Base-by-base conservation (phyloP, 2,113 vertebrate genomes). In the Hypanus sabinus region DNA sequence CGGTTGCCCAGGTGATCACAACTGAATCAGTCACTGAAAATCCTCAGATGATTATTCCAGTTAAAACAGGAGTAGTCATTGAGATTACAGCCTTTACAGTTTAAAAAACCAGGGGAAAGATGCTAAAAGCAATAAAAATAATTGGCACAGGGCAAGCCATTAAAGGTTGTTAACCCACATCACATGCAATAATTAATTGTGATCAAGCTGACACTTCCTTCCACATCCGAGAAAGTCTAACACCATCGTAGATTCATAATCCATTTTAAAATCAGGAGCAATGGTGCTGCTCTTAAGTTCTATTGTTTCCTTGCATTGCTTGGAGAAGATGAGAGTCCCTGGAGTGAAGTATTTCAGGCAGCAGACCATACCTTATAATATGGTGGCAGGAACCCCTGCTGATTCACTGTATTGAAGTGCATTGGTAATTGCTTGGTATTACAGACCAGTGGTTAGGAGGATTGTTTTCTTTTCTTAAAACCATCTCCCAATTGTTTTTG, bases 191-290 rank as follows among this genome's bases (percentile, higher is more conserved):
- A 73, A 73, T 93, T 70, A 93, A 93, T 73, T 93, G 30, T 73
- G 27, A 73, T 55, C 83, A 93, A 38, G 27, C 70, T 75, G 91
- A 75, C 70, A 65, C 7, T 36, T 62, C 22, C 62, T 68, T 68
- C n/a, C 10, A n/a, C 36, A 55, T 38, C 70, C 73, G 33, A 71
- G 90, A 71, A 71, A 71, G 68, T 6, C 5, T 4, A 22, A 24
- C 4, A 70, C 70, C 73, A 70, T 22, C 24, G 22, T 73, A 93
- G 73, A 93, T 93, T 93, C 38, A 93, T 33, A 73, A 20, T 93
- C 68, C 70, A 46, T 71, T 93, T 93, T 93, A 73, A 93, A 93
- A 75, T 38, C 91, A 73, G 85, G 57, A 90, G 60, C 30, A 90
- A 33, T 10, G 36, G 91, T 73, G 22, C 7, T 73, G 24, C 20